These are phyloP conservation scores for Dufourea novaeangliae DNA, from an alignment of 1,140 invertebrate species.

Conservation along the genomic window DNA sequence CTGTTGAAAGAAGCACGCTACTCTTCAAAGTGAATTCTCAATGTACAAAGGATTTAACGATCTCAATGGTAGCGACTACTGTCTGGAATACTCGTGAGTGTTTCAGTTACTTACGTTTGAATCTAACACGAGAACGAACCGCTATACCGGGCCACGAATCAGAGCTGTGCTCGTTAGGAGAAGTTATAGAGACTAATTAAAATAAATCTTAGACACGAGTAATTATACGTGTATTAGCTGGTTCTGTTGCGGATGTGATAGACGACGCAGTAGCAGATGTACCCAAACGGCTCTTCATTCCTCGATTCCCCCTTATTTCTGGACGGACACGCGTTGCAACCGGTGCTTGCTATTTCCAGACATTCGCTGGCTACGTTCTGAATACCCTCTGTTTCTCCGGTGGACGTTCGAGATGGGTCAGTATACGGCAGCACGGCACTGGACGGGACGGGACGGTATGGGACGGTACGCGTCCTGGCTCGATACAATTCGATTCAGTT, in stretches of 20 bases:
- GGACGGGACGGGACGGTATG: too few species aligned
- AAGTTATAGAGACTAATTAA: constrained; percentile 81
- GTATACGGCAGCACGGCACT: too few species aligned
- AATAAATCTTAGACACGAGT: constrained; percentile 82
- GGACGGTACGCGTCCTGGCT: too few species aligned
- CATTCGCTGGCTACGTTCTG: background rate
- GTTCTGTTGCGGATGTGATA: constrained; percentile 75
- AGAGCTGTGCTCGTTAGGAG: constrained; percentile 78
- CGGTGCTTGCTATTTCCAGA: constrained; percentile 38
- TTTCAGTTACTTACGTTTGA: constrained; percentile 12
- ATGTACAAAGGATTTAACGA: too few species aligned
- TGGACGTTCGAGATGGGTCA: too few species aligned
- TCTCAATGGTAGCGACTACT: too few species aligned
- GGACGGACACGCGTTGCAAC: constrained; percentile 74
- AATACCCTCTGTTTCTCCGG: too few species aligned
- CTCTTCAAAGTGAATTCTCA: too few species aligned
- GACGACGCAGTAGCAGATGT: constrained; percentile 81
- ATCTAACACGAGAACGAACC: constrained; percentile 67
- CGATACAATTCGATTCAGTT: background rate
- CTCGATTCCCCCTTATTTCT: constrained; percentile 80
- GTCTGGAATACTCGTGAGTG: too few species aligned
- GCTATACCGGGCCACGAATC: constrained; percentile 75
- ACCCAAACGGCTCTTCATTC: constrained; percentile 82
- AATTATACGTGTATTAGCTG: constrained; percentile 83
- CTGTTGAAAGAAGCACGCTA: too few species aligned